These are phyloP conservation scores for Vespertilio murinus DNA, from an alignment of 2,797 vertebrate genomes.

Conservation along the genomic window DNA sequence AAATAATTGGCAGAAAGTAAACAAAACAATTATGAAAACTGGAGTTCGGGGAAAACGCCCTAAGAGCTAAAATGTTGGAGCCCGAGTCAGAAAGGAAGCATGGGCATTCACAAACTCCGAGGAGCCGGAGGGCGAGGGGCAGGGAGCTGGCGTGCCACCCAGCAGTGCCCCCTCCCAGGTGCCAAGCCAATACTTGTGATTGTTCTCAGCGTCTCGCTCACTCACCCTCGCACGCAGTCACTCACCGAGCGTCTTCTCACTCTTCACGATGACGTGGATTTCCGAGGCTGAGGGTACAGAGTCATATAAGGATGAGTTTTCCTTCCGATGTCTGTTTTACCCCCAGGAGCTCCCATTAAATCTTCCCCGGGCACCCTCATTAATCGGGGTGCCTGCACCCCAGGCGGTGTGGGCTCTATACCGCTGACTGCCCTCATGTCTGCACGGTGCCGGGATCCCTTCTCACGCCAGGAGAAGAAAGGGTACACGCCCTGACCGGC, in stretches of 20 bases:
- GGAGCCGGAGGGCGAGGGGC: not conserved
- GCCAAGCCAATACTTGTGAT: not conserved
- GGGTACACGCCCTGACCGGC: not conserved
- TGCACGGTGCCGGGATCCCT: not conserved
- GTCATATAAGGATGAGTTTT: not conserved
- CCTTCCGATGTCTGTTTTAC: not conserved
- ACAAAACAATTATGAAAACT: not conserved
- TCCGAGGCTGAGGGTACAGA: not conserved
- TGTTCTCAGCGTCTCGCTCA: not conserved
- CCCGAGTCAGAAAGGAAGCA: not conserved
- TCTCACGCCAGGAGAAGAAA: constrained; percentile 29
- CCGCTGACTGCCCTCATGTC: not conserved
- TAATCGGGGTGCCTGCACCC: not conserved
- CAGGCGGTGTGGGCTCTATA: not conserved
- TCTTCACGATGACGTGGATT: not conserved
- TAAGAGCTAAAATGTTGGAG: not conserved
- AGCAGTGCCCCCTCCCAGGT: rapidly evolving
- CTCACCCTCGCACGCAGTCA: not conserved
- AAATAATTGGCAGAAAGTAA: not conserved
- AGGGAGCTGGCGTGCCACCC: rapidly evolving
- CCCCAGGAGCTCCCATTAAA: not conserved
- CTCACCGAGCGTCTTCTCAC: not conserved
- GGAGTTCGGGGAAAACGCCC: not conserved
- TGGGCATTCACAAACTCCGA: rapidly evolving
- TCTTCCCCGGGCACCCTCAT: not conserved